These are phyloP conservation scores for Scelioninae gen. 1 DNA, from an alignment of 2,888 invertebrate genomes.

Conservation along the genomic window DNA sequence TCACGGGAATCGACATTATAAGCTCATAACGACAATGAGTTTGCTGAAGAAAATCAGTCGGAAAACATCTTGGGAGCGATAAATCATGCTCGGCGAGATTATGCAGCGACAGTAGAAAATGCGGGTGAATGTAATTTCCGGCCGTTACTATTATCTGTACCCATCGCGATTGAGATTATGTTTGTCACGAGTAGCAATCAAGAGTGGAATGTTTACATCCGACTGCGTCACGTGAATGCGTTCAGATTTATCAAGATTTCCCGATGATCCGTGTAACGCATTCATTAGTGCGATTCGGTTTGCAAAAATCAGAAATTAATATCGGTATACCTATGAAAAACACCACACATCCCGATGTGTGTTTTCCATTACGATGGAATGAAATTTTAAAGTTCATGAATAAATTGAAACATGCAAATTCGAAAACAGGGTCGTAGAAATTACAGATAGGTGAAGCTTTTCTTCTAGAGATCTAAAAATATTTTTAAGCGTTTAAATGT, in stretches of 20 bases:
- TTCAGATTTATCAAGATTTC: slow-evolving; percentile 54
- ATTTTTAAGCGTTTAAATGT: too few relatives aligned
- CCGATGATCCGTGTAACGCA: slow-evolving; percentile 13
- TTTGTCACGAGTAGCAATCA: slow-evolving; percentile 66
- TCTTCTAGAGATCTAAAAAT: too few relatives aligned
- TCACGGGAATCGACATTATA: slow-evolving; percentile 31
- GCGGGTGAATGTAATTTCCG: slow-evolving; percentile 63
- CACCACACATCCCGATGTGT: neutral
- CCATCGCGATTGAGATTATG: slow-evolving; percentile 65
- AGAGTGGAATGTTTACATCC: slow-evolving; percentile 64
- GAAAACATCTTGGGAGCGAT: slow-evolving; percentile 53
- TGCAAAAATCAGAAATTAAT: slow-evolving; percentile 3
- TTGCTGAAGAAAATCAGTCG: slow-evolving; percentile 50
- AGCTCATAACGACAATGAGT: slow-evolving; percentile 35
- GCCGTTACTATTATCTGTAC: slow-evolving; percentile 58
- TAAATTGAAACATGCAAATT: slow-evolving; percentile 30
- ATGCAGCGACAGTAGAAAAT: slow-evolving; percentile 58
- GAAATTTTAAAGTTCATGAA: slow-evolving; percentile 32
- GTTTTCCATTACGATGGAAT: slow-evolving; percentile 7
- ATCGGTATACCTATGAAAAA: neutral
- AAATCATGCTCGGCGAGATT: too few relatives aligned
- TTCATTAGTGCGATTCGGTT: slow-evolving; percentile 1
- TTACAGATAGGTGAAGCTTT: too few relatives aligned
- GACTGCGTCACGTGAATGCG: slow-evolving; percentile 48
- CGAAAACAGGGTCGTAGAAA: too few relatives aligned